These are phyloP conservation scores for Paradisaea rubra DNA, from an alignment of 2,113 vertebrate genomes.

Conservation along the genomic window DNA sequence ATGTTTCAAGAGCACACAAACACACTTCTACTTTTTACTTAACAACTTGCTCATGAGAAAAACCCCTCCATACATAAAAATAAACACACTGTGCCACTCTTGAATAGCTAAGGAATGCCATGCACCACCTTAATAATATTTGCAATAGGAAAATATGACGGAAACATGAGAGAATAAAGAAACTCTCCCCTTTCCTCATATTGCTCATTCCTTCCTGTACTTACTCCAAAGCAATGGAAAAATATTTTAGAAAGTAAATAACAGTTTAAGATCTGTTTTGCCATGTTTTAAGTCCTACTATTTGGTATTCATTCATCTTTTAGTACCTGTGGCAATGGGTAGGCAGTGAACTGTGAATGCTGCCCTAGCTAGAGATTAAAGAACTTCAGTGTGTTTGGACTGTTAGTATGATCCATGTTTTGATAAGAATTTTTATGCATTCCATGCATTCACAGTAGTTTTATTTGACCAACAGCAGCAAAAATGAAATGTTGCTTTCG, in stretches of 20 bases:
- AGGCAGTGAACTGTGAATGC: background rate
- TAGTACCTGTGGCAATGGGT: background rate
- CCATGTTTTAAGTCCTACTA: background rate
- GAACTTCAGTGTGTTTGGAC: background rate
- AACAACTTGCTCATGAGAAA: background rate
- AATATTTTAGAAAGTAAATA: background rate
- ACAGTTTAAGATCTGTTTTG: background rate
- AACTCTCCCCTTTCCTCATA: background rate
- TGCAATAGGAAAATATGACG: background rate
- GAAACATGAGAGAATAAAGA: background rate
- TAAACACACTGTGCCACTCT: background rate
- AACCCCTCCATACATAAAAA: background rate
- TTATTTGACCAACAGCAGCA: background rate
- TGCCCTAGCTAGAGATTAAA: background rate
- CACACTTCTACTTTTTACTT: background rate
- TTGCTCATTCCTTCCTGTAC: background rate
- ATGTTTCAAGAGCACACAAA: background rate
- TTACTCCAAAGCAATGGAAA: background rate
- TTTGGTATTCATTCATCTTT: background rate
- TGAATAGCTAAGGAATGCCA: background rate
- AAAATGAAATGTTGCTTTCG: background rate
- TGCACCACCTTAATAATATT: background rate
- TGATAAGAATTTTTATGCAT: background rate
- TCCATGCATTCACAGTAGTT: background rate
- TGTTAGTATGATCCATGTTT: background rate